Evolutionary conservation across 2,797 vertebrate species (phyloP).

Genomic region (Perodicticus potto): DNA sequence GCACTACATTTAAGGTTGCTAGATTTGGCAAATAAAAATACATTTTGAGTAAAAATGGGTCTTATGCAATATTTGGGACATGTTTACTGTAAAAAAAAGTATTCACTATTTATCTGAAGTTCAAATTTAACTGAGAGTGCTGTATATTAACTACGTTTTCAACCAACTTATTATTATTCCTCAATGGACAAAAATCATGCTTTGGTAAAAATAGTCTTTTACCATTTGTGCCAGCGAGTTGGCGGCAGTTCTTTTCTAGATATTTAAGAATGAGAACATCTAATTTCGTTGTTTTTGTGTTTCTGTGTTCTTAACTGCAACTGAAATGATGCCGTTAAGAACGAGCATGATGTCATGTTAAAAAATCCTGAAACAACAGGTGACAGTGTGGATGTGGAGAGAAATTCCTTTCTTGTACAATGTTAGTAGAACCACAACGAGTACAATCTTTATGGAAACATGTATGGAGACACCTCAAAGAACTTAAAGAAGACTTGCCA

Average conservation of each 20-base stretch:
- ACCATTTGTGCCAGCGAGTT: neutral
- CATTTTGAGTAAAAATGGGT: neutral
- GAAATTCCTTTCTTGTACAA: no score
- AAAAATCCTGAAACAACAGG: no score
- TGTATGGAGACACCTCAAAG: no score
- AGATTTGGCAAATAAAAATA: conserved; percentile 31
- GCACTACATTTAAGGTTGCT: neutral
- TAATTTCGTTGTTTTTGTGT: neutral
- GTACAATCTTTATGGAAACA: no score
- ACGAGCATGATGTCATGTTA: no score
- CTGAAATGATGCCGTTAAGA: no score
- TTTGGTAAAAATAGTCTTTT: neutral
- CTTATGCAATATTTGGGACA: neutral
- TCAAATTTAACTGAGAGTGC: neutral
- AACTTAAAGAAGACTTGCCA: no score
- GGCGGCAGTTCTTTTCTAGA: neutral
- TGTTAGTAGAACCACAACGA: no score
- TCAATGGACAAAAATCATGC: neutral
- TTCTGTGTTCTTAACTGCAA: neutral
- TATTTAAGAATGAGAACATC: neutral
- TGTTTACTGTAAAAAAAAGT: neutral
- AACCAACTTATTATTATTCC: conserved; percentile 15
- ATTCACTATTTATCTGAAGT: neutral
- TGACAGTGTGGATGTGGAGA: no score
- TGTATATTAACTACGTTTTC: conserved; percentile 9